These are phyloP conservation scores for human (Homo sapiens) DNA, from an alignment of 2,113 vertebrate species.

Conservation along the genomic window DNA sequence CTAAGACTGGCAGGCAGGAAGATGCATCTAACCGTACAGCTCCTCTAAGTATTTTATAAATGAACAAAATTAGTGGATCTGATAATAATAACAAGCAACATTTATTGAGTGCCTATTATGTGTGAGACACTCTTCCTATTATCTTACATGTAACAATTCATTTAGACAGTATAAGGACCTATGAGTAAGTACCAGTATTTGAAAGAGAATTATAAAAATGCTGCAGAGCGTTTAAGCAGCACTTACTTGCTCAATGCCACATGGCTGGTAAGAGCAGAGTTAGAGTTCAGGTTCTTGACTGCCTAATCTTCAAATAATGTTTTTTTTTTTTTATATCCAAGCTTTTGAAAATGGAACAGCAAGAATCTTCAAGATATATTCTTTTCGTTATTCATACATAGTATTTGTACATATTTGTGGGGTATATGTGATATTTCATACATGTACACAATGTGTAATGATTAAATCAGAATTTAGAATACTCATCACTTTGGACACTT, in stretches of 20 bases:
- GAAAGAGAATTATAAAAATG: neutral
- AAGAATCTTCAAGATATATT: neutral
- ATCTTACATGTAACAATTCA: neutral
- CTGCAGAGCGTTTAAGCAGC: neutral
- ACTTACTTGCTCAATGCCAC: neutral
- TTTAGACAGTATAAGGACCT: neutral
- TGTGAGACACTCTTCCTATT: neutral
- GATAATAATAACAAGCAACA: neutral
- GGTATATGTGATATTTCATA: neutral
- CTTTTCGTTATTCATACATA: neutral
- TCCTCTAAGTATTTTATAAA: neutral
- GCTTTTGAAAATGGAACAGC: neutral
- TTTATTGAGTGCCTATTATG: neutral
- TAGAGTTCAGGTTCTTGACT: neutral
- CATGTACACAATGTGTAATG: neutral
- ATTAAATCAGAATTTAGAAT: neutral
- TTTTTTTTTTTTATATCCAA: neutral
- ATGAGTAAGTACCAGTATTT: neutral
- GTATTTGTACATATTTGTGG: neutral
- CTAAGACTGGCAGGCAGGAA: neutral
- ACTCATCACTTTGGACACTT: neutral
- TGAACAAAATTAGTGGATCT: neutral
- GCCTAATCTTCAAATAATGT: neutral
- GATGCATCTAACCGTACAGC: neutral
- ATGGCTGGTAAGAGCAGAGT: neutral